Evolutionary conservation across 2,888 invertebrate species (phyloP).

Genomic region (Eilema sororculum): DNA sequence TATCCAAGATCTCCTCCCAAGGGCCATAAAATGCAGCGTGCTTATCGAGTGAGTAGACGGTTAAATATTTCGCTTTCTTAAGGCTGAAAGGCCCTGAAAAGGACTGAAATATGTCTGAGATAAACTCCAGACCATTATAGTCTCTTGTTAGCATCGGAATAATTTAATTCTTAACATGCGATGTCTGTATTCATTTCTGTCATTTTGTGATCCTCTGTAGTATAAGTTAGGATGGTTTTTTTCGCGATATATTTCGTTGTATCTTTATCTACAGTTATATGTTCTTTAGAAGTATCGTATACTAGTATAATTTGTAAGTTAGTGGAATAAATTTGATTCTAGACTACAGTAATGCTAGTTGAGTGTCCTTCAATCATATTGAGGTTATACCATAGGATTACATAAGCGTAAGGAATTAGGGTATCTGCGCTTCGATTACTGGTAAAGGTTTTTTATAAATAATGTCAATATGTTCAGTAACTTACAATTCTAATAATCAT

Average conservation of each 20-base stretch:
- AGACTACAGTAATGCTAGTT: too few species aligned
- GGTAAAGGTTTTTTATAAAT: too few species aligned
- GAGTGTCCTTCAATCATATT: too few species aligned
- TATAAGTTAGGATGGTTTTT: background rate
- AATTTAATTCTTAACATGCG: constrained; percentile 13
- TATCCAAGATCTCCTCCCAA: constrained; percentile 39
- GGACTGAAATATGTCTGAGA: constrained; percentile 41
- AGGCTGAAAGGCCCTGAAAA: constrained; percentile 30
- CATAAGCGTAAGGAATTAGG: too few species aligned
- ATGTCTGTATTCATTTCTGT: constrained; percentile 5
- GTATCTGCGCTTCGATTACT: too few species aligned
- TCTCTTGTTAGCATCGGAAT: constrained; percentile 24
- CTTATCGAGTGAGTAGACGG: constrained; percentile 49
- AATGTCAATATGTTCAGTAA: too few species aligned
- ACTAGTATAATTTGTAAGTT: too few species aligned
- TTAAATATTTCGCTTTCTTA: constrained; percentile 41
- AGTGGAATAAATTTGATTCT: too few species aligned
- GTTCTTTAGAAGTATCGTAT: too few species aligned
- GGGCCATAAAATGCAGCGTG: constrained; percentile 53
- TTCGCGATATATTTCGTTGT: background rate
- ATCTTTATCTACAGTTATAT: background rate
- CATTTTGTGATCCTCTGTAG: background rate
- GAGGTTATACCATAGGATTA: too few species aligned
- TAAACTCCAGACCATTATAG: constrained; percentile 28
- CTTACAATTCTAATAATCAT: too few species aligned